phyloP scores from a whole-genome alignment of 1,140 invertebrate species.

The Drosophila orena region DNA sequence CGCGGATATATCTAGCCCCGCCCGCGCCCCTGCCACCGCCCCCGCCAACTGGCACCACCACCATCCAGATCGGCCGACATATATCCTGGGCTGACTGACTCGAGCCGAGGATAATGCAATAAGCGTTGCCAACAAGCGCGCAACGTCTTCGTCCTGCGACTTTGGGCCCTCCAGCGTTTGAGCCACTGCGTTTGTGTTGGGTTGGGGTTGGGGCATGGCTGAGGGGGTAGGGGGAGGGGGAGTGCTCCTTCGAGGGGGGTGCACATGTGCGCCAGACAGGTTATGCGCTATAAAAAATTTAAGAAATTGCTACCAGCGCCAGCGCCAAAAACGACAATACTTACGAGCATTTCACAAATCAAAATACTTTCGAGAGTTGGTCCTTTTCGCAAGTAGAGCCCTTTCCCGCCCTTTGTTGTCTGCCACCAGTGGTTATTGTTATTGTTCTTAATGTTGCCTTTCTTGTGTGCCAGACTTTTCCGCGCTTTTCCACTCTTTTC shows the following conservation, averaged over 20 bases:
- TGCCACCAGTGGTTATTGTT: conserved; percentile 46
- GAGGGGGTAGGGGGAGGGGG: too few species aligned
- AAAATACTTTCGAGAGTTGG: conserved; percentile 68
- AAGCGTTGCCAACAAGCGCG: conserved; percentile 72
- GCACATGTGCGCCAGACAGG: conserved; percentile 79
- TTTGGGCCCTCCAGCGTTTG: conserved; percentile 55
- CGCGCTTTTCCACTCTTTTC: conserved; percentile 5
- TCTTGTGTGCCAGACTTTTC: conserved; percentile 30
- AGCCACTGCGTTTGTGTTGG: conserved; percentile 53
- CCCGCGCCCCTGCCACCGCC: neutral
- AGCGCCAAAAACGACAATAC: conserved; percentile 77
- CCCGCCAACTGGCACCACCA: neutral
- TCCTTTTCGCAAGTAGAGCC: neutral
- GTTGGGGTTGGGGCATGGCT: neutral
- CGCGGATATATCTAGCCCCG: conserved; percentile 65
- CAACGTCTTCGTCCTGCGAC: conserved; percentile 55
- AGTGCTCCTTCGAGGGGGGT: neutral
- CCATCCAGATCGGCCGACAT: neutral
- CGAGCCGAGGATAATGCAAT: conserved; percentile 71
- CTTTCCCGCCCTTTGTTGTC: conserved; percentile 55
- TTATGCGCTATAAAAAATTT: conserved; percentile 82
- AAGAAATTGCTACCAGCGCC: conserved; percentile 75
- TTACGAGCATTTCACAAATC: conserved; percentile 80
- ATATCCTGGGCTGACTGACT: conserved; percentile 38
- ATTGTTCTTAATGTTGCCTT: conserved; percentile 40